These are phyloP conservation scores for Nycteola revayana DNA, from an alignment of 2,888 invertebrate genomes.

Conservation along the genomic window DNA sequence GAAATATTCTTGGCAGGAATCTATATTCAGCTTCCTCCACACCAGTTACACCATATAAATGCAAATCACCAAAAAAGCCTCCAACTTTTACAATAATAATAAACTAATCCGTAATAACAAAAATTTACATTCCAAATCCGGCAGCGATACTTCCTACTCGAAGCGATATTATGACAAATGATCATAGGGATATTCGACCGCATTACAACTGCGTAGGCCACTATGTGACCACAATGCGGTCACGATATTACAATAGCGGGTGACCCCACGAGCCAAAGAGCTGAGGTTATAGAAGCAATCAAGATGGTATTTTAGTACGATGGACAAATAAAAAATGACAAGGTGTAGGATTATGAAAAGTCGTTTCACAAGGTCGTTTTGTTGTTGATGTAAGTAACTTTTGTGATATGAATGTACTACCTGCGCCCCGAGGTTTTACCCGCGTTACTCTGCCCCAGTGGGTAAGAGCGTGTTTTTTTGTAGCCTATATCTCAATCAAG, in stretches of 20 bases:
- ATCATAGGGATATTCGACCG: conserved; percentile 14
- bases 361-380: conserved; percentile 26
- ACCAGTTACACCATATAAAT: conserved; percentile 8
- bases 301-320: conserved; percentile 30
- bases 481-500: too few species aligned
- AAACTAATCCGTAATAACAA: conserved; percentile 12
- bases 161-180: conserved; percentile 35
- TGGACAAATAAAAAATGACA: conserved; percentile 31
- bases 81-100: conserved; percentile 12
- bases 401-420: too few species aligned
- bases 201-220: conserved; percentile 30
- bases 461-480: too few species aligned
- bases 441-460: too few species aligned
- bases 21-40: too few species aligned
- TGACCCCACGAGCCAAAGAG: conserved; percentile 30
- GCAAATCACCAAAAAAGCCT: conserved; percentile 6
- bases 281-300: conserved; percentile 25
- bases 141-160: conserved; percentile 4
- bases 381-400: too few species aligned
- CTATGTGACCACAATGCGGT: conserved; percentile 21
- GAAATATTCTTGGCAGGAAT: too few species aligned
- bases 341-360: conserved; percentile 13
- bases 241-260: too few species aligned
- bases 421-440: too few species aligned
- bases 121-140: conserved; percentile 20